Evolutionary conservation across 2,888 invertebrate species (phyloP).

Genomic region (Drosophila vallismaia): DNA sequence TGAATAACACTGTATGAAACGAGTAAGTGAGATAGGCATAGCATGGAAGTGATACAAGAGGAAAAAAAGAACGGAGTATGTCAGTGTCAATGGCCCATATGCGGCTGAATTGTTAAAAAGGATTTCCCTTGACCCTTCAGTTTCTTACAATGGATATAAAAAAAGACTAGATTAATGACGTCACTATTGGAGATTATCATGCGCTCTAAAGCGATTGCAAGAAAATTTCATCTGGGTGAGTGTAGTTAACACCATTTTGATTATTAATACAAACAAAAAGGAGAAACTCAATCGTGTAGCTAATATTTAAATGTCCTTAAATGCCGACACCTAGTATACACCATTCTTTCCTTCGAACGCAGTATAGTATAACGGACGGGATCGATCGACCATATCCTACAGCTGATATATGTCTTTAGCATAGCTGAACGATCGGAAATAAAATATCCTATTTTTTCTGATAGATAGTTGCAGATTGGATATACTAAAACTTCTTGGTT

Average conservation of each 20-base stretch:
- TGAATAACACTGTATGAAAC: neutral
- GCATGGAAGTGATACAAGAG: neutral
- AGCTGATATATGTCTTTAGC: no score
- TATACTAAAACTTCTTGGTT: no score
- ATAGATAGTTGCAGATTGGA: no score
- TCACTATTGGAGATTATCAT: conserved; percentile 81
- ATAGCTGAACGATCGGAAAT: no score
- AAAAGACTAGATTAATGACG: conserved; percentile 73
- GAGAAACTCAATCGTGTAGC: no score
- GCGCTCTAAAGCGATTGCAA: conserved; percentile 84
- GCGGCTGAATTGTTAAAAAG: conserved; percentile 42
- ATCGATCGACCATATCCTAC: no score
- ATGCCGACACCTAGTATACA: no score
- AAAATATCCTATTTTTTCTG: no score
- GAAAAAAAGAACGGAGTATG: conserved; percentile 40
- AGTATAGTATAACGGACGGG: no score
- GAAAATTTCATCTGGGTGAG: conserved; percentile 83
- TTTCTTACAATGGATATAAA: conserved; percentile 40
- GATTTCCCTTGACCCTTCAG: conserved; percentile 22
- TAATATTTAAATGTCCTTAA: no score
- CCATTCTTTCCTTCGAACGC: no score
- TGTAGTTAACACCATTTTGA: neutral
- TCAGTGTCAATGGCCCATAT: conserved; percentile 72
- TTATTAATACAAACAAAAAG: no score
- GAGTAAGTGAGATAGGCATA: neutral